Evolutionary conservation across 2,113 vertebrate genomes (phyloP).

Genomic region (Sceloporus tristichus): DNA sequence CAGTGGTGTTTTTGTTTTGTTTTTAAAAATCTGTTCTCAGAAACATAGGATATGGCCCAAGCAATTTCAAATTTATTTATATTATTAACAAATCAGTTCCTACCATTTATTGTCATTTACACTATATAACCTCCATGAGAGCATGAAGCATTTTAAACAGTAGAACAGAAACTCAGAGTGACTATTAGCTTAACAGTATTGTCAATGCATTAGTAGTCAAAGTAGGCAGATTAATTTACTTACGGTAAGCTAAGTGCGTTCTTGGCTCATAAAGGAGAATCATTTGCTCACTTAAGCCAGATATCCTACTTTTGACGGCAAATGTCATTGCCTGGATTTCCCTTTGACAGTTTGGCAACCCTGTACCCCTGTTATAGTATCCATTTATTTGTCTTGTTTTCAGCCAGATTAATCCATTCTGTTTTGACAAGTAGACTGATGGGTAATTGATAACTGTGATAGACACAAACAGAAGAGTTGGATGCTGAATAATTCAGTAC

Average conservation of each 20-base stretch:
- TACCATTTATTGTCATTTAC: slow-evolving; percentile 32
- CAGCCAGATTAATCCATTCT: slow-evolving; percentile 88
- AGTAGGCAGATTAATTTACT: slow-evolving; percentile 93
- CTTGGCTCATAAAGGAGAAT: slow-evolving; percentile 90
- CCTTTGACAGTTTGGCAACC: slow-evolving; percentile 87
- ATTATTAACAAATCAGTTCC: slow-evolving; percentile 39
- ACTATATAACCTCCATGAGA: slow-evolving; percentile 64
- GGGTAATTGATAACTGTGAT: slow-evolving; percentile 93
- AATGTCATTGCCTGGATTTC: slow-evolving; percentile 88
- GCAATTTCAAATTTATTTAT: slow-evolving; percentile 27
- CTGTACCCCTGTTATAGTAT: slow-evolving; percentile 84
- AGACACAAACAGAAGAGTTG: slow-evolving; percentile 89
- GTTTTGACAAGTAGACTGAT: slow-evolving; percentile 89
- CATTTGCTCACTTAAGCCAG: slow-evolving; percentile 88
- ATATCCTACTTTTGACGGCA: slow-evolving; percentile 93
- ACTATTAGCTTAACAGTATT: slow-evolving; percentile 81
- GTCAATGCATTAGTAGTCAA: slow-evolving; percentile 87
- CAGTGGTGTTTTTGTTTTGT: slow-evolving; percentile 35
- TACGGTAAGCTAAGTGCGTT: slow-evolving; percentile 94
- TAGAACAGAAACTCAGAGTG: slow-evolving; percentile 76
- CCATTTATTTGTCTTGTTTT: slow-evolving; percentile 88
- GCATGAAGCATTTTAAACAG: slow-evolving; percentile 73
- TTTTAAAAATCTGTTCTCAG: slow-evolving; percentile 30
- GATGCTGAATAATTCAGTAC: slow-evolving; percentile 89
- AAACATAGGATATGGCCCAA: slow-evolving; percentile 24